Evolutionary conservation across 2,888 invertebrate genomes (phyloP).

Genomic region (Microdon myrmicae): DNA sequence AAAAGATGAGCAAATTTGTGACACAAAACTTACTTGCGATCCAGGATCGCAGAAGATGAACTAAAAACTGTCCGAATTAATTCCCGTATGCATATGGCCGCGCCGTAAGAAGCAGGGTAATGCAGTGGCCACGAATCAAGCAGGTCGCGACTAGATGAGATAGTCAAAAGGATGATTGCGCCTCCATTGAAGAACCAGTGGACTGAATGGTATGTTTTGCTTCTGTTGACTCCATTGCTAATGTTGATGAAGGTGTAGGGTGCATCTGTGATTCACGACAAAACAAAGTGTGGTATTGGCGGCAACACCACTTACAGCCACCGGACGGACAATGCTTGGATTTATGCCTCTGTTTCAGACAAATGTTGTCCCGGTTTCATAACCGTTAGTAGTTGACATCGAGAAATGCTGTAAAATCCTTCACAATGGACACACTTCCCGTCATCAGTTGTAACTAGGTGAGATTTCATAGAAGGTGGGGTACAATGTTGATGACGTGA

Average conservation of each 20-base stretch:
- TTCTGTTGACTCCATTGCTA: neutral
- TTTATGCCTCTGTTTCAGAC: slow-evolving; percentile 9
- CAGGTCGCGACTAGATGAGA: neutral
- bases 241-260: slow-evolving; percentile 1
- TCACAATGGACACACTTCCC: slow-evolving; percentile 3
- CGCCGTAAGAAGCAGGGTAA: too few species aligned
- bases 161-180: neutral
- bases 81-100: too few species aligned
- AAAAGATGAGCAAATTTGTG: slow-evolving; percentile 16
- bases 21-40: slow-evolving; percentile 29
- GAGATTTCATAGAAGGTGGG: too few species aligned
- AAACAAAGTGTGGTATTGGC: slow-evolving; percentile 11
- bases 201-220: neutral
- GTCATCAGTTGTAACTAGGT: neutral
- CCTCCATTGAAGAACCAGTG: slow-evolving; percentile 1
- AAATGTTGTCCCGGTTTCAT: slow-evolving; percentile 3
- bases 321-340: slow-evolving; percentile 4
- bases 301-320: slow-evolving; percentile 3
- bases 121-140: neutral
- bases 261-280: neutral
- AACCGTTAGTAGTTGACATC: neutral
- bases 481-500: too few species aligned
- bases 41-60: slow-evolving; percentile 14
- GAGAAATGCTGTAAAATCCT: slow-evolving; percentile 6
- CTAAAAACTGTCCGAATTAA: too few species aligned